Percentiles rank a stretch among this genome's conserved stretches.
phyloP scores from a whole-genome alignment of 2,797 vertebrate genomes.

The Mormyrus proboscirostris region DNA sequence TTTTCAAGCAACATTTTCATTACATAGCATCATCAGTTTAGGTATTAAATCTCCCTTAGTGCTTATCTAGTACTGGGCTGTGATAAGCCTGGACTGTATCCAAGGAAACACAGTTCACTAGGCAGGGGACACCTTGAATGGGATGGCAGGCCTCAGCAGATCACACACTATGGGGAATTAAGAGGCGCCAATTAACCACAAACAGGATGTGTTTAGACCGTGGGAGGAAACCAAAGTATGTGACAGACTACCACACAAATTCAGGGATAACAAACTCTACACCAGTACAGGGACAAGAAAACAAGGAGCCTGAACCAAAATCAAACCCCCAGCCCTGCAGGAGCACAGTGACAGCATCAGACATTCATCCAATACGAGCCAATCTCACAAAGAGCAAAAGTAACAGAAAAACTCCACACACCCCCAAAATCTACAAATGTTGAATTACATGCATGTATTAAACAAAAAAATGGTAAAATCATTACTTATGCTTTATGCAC shows the following conservation, averaged over 20 bases:
- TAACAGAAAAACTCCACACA: neutral
- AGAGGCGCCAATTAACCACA: neutral
- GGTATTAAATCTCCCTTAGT: neutral
- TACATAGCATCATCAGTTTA: neutral
- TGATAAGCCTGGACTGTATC: neutral
- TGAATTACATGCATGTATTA: neutral
- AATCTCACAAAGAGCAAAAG: neutral
- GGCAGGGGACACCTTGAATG: neutral
- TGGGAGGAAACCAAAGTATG: neutral
- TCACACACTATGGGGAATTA: neutral
- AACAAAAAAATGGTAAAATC: neutral
- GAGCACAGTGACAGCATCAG: neutral
- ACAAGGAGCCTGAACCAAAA: neutral
- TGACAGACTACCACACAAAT: neutral
- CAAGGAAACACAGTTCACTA: neutral
- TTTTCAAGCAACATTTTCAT: neutral
- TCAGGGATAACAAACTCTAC: neutral
- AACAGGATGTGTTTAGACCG: neutral
- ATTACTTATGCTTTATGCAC: conserved; percentile 50
- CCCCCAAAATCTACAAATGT: neutral
- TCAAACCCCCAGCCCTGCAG: neutral
- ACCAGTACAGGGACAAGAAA: neutral
- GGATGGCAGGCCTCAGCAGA: neutral
- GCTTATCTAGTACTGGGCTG: neutral
- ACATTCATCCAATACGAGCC: neutral